Evolutionary conservation across 1,140 invertebrate species (phyloP), one percentile per base, ranked within the genome.

Genomic region (Apis laboriosa): DNA sequence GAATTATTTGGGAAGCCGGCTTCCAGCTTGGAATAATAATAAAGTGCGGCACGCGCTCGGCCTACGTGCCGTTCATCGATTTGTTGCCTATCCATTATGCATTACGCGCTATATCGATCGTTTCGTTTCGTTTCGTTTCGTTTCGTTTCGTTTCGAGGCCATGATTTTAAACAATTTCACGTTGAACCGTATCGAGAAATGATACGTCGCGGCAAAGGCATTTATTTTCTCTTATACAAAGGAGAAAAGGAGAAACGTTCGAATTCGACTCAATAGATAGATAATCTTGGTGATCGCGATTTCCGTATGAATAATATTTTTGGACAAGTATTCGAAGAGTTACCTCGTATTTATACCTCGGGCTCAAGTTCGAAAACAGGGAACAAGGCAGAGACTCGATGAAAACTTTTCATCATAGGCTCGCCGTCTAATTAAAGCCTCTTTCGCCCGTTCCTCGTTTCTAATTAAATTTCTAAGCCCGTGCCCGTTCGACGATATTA

Each of bases 121-220:
- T 34, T 66, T 73, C 70, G 77, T 73, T 63, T 55, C 43, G 43
- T 43, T 43, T 73, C 70, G 77, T 73, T 63, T 55, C 43, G 43
- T 34, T 3, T 73, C 63, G 77, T 73, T 63, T 73, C 70, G 77
- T 73, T 63, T 55, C 43, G 43, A 43, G 34, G 34, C 34, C 80
- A 68, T n/a, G 73, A 82, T 82, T 77, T 77, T 82, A 82, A 82
- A 68, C 80, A 77, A 73, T 77, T 82, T 82, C 61, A 9, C 9
- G 15, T 11, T 21, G 17, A 55, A 70, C 5, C 77, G 77, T 60
- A 60, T 34, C 34, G 34, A 43, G 66, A 49, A 70, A 53, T 68
- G 77, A 70, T 78, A 70, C 64, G 28, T 78, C 51, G 34, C 64
- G 15, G 21, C 34, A 17, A 78, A 70, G 28, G 66, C 66, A 66